phyloP scores from a whole-genome alignment of 2,113 vertebrate species.

The Hydrolagus affinis region DNA sequence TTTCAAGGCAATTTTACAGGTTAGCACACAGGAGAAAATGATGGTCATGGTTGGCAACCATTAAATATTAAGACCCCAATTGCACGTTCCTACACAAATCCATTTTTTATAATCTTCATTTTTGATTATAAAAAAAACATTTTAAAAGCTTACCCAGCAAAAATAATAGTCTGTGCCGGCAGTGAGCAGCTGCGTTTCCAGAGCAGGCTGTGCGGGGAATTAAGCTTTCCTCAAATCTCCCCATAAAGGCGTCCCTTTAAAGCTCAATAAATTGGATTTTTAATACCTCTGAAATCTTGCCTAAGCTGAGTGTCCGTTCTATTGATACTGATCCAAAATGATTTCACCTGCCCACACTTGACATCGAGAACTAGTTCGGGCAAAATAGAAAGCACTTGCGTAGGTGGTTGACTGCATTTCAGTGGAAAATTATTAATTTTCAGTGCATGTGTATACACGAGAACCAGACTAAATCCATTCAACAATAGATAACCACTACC shows the following conservation, averaged over 20 bases:
- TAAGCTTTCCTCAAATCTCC: neutral
- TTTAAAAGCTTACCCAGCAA: neutral
- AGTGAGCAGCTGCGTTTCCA: neutral
- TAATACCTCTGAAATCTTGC: neutral
- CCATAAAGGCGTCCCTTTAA: neutral
- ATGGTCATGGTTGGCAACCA: no score
- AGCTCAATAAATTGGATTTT: neutral
- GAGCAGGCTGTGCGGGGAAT: neutral
- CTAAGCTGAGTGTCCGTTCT: neutral
- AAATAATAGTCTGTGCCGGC: neutral
- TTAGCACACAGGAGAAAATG: neutral
- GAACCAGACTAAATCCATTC: conserved; percentile 26
- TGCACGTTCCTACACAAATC: neutral
- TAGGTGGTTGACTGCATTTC: conserved; percentile 21
- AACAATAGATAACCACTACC: neutral
- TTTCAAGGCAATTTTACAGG: neutral
- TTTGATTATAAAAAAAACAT: neutral
- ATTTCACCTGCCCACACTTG: conserved; percentile 25
- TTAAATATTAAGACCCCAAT: conserved; percentile 4
- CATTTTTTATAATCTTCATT: neutral
- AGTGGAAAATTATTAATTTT: conserved; percentile 25
- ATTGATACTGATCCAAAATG: neutral
- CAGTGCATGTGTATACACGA: conserved; percentile 22
- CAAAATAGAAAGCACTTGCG: conserved; percentile 13
- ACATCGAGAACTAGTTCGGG: conserved; percentile 6